These are phyloP conservation scores for Scolopax bukidnonensis DNA, from an alignment of 2,797 vertebrate genomes.

Conservation along the genomic window DNA sequence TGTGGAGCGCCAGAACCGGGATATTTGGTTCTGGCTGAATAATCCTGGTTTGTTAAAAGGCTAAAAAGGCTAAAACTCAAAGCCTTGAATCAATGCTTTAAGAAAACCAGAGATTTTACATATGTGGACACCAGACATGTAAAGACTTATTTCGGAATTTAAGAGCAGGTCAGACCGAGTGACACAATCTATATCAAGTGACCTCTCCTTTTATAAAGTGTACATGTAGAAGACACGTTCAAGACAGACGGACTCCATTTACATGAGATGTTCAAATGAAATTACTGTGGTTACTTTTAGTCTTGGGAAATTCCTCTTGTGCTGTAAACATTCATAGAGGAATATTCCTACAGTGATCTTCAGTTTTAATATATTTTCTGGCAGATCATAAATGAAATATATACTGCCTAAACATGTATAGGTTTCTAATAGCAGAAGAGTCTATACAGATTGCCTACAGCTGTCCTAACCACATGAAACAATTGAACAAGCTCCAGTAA, in stretches of 20 bases:
- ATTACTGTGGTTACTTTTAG: slow-evolving; percentile 39
- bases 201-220: not conserved
- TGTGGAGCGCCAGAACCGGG: not conserved
- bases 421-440: slow-evolving; percentile 60
- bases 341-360: slow-evolving; percentile 52
- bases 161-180: not conserved
- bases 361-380: slow-evolving; percentile 71
- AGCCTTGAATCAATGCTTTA: not conserved
- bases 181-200: not conserved
- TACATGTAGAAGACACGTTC: not conserved
- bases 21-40: not conserved
- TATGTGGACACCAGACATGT: not conserved
- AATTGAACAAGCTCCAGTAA: slow-evolving; percentile 60
- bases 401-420: slow-evolving; percentile 65
- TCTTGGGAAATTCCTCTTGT: slow-evolving; percentile 47
- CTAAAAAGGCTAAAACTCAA: slow-evolving; percentile 24
- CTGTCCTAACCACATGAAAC: slow-evolving; percentile 79
- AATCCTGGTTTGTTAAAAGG: not conserved
- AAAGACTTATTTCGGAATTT: not conserved
- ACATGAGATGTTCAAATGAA: slow-evolving; percentile 21
- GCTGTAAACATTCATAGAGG: slow-evolving; percentile 38
- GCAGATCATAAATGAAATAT: slow-evolving; percentile 70
- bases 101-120: not conserved
- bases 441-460: slow-evolving; percentile 73
- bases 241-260: not conserved